Percentiles rank a stretch among this genome's conserved stretches.
phyloP scores from a whole-genome alignment of 2,888 invertebrate genomes.

The Auanema freiburgensis region DNA sequence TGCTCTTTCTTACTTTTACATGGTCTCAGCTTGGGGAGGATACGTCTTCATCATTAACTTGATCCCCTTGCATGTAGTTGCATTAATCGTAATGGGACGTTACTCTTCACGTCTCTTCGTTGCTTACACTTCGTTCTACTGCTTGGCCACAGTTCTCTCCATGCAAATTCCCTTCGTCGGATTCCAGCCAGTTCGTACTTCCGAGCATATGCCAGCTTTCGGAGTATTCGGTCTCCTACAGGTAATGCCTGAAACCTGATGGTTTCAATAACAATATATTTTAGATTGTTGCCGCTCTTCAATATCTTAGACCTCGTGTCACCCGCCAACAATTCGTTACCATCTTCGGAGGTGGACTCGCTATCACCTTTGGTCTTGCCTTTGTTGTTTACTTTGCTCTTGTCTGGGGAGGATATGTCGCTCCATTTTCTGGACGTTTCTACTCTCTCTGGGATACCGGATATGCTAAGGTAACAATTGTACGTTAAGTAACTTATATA shows the following conservation, averaged over 20 bases:
- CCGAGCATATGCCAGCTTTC: conserved; percentile 98
- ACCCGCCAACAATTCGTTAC: conserved; percentile 67
- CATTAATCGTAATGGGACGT: conserved; percentile 79
- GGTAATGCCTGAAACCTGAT: conserved; percentile 68
- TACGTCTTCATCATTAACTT: conserved; percentile 99
- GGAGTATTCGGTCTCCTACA: conserved; percentile 93
- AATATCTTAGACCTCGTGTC: conserved; percentile 56
- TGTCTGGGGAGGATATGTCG: conserved; percentile 75
- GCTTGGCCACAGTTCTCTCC: conserved; percentile 87
- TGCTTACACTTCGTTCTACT: conserved; percentile 95
- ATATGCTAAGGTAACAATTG: conserved; percentile 77
- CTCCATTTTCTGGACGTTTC: conserved; percentile 94
- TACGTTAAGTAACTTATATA: background rate
- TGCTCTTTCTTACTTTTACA: conserved; percentile 96
- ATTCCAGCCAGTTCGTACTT: conserved; percentile 96
- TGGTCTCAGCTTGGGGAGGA: conserved; percentile 99
- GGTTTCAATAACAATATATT: conserved; percentile 74
- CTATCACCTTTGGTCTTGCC: conserved; percentile 80
- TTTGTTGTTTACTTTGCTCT: conserved; percentile 73
- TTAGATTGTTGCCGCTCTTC: conserved; percentile 57
- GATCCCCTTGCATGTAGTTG: conserved; percentile 95
- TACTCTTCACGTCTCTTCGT: conserved; percentile 53
- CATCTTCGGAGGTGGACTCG: conserved; percentile 73
- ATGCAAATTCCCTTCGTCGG: conserved; percentile 86
- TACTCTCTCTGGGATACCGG: conserved; percentile 99